Evolutionary conservation across 2,888 invertebrate genomes (phyloP), one percentile per base, ranked within the genome.

Genomic region (Leptopilina syphax): DNA sequence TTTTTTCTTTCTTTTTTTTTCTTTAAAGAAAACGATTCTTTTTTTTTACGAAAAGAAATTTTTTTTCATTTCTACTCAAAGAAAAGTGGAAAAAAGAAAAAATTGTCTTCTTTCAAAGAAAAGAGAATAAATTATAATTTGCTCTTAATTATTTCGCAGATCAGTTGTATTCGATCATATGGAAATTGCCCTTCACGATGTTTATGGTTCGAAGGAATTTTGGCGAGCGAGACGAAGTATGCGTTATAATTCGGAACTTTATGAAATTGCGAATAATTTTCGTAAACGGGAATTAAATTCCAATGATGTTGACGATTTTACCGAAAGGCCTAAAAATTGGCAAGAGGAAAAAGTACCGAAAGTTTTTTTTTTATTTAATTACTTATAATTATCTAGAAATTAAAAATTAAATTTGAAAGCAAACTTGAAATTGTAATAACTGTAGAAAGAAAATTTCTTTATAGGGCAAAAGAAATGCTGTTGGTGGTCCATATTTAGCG

Each of bases 161-260:
- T 82, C 84, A 8, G 9, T 96, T 5, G 94, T 96, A 93, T 94
- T 97, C 87, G 94, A 95, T 82, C 96, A 96, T 90, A 97, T 96
- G 13, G 98, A 98, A 93, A 96, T 97, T 80, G 95, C 97, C 1
- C 91, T 98, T 34, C 98, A 98, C 90, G 96, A 98, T 87, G 93
- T 93, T n/a, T 99, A 97, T 92, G 98, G 98, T 0, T 95, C 95
- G 66, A 92, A 93, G 78, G 92, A 94, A 44, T 99, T 97, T 91
- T 99, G 99, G 99, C 93, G 93, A 85, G 97, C 96, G 27, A 93
- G 97, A 81, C 94, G 97, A 85, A 99, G 99, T 88, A 83, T 83
- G 83, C 94, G 97, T 85, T 99, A 98, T 91, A 95, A 96, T 80
- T 92, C 93, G 76, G 91, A 94, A 18, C 93, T 99, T 0, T 90